Conservation (phyloP, 2,888 invertebrate species). For the Drosophila koepferae region DNA sequence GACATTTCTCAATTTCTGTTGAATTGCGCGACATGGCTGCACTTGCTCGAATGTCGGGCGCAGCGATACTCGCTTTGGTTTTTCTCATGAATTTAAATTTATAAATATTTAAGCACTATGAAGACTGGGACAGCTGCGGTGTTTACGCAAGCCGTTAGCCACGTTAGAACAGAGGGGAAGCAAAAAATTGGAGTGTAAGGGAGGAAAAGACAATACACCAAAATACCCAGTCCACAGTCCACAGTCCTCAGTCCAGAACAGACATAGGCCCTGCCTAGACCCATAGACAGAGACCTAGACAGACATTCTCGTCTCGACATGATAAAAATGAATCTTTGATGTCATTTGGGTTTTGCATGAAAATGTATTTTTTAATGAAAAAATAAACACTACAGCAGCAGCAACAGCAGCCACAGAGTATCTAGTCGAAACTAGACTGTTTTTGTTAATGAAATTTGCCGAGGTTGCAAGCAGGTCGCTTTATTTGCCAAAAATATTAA, state of each 20-base stretch:
- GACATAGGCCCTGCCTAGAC: conserved; percentile 22
- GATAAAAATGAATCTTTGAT: conserved; percentile 80
- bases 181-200: too few relatives aligned
- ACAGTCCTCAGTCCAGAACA: conserved; percentile 10
- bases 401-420: conserved; percentile 3
- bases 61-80: conserved; percentile 70
- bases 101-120: conserved; percentile 76
- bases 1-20: conserved; percentile 77
- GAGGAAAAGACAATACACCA: conserved; percentile 8
- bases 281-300: conserved; percentile 17
- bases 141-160: conserved; percentile 60
- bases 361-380: conserved; percentile 72
- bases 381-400: conserved; percentile 38
- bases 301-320: conserved; percentile 61
- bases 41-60: conserved; percentile 41
- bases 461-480: conserved; percentile 42
- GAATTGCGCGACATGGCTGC: conserved; percentile 61
- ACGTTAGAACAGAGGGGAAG: neutral
- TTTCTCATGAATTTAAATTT: conserved; percentile 76
- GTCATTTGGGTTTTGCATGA: conserved; percentile 73
- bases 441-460: conserved; percentile 75
- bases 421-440: conserved; percentile 44
- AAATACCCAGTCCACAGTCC: neutral
- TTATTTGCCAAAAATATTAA: conserved; percentile 76
- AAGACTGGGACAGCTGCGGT: conserved; percentile 44